Conservation (phyloP, 2,888 invertebrate genomes). For the Cylindroiulus punctatus region DNA sequence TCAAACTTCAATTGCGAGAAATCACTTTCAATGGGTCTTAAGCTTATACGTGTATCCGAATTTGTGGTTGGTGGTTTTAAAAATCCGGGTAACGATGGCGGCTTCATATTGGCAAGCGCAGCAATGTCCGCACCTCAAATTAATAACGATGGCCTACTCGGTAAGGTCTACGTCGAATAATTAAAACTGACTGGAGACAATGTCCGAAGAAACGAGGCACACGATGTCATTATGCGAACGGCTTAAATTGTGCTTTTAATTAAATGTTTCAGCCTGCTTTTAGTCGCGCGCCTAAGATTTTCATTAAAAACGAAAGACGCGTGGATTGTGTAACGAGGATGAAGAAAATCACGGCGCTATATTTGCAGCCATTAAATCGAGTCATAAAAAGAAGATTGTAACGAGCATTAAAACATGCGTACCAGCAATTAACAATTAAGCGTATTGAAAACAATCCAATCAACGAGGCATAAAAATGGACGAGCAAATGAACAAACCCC, state of each 20-base stretch:
- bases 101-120: background rate
- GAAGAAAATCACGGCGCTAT: constrained; percentile 32
- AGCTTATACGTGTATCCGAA: no score
- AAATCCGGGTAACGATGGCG: background rate
- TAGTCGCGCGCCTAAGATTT: background rate
- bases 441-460: background rate
- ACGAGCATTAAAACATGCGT: constrained; percentile 39
- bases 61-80: background rate
- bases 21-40: no score
- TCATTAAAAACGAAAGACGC: constrained; percentile 38
- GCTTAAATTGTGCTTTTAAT: constrained; percentile 12
- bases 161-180: background rate
- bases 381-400: constrained; percentile 8
- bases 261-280: background rate
- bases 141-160: background rate
- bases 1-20: no score
- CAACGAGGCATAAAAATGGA: background rate
- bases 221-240: background rate
- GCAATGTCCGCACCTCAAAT: background rate
- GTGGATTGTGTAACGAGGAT: background rate
- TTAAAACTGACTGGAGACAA: no score
- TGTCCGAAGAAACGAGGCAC: no score
- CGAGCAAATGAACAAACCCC: background rate
- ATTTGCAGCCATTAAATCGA: constrained; percentile 2
- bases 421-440: constrained; percentile 42